Conservation (phyloP, 2,113 vertebrate species). For the Solea senegalensis region DNA sequence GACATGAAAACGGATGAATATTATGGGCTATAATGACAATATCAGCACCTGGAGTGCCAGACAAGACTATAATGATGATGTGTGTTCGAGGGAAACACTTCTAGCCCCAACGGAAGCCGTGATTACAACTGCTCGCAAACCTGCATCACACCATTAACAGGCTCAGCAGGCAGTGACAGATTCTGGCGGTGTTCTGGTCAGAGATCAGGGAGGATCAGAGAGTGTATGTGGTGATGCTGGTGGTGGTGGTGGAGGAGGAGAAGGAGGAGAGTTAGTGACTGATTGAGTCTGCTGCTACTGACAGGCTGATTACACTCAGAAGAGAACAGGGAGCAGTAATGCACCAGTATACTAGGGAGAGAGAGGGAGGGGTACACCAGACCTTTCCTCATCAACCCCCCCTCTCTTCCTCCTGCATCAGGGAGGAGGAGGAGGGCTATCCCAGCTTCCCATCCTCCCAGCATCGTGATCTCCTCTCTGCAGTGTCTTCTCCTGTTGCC, state of each 20-base stretch:
- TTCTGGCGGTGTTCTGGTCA: constrained; percentile 35
- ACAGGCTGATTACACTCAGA: constrained; percentile 66
- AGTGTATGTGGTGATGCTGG: constrained; percentile 29
- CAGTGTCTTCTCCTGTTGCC: constrained; percentile 61
- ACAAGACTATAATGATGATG: neutral
- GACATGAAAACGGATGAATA: too few relatives aligned
- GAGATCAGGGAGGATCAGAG: constrained; percentile 36
- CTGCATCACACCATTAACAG: constrained; percentile 12
- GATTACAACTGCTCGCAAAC: constrained; percentile 24
- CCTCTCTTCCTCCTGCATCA: constrained; percentile 41
- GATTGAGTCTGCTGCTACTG: constrained; percentile 71
- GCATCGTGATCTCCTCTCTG: constrained; percentile 70
- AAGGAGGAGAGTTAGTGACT: constrained; percentile 30
- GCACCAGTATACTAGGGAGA: constrained; percentile 51
- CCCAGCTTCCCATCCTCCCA: constrained; percentile 70
- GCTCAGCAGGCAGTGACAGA: constrained; percentile 33
- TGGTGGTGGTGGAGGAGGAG: constrained; percentile 3
- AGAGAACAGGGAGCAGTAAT: constrained; percentile 68
- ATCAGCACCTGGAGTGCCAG: neutral
- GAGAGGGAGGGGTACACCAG: constrained; percentile 53
- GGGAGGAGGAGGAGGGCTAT: constrained; percentile 73
- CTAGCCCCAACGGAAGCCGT: neutral
- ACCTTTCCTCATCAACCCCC: constrained; percentile 48
- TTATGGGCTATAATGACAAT: neutral
- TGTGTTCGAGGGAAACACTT: neutral